Base-by-base conservation (phyloP, 2,797 vertebrate genomes). In the Rhyacichthys aspro region DNA sequence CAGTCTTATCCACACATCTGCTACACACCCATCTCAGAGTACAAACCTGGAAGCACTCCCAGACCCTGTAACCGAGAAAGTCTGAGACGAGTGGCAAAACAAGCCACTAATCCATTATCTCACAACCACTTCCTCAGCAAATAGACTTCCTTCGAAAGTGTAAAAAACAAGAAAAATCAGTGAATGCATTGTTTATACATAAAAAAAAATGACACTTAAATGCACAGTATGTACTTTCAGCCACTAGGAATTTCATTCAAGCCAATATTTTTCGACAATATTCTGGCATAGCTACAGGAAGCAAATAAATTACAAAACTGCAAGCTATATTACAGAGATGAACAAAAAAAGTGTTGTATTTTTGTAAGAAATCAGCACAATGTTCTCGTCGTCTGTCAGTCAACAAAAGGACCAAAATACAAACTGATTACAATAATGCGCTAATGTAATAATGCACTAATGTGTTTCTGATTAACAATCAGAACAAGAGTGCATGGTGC, bases 1-100 rank as follows among this genome's bases (percentile, higher is more conserved):
- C 67, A 55, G 68, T 56, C 48, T 67, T 81, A 82, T 83, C 78
- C 71, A 62, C 79, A 79, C 81, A 82, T 82, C 83, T 86, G 81
- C 67, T 47, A 61, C 55, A 82, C 78, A 82, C 69, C 73, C 65
- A 72, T 75, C 70, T 69, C 72, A 41, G 54, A 57, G 59, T 41
- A 70, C 61, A 73, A 69, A 75, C 50, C 78, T 88, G 87, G 82
- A 83, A 79, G 70, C 61, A 66, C 68, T 84, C 81, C 80, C 81
- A 80, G 76, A 70, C 17, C 52, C 44, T 54, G n/a, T 43, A 58
- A 59, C 43, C 14, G 52, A 59, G 59, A 57, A 15, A 52, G 59
- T 71, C 54, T 54, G 55, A 76, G 62, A 60, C 67, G 17, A 55
- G 46, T 19, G 47, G 44, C 61, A 74, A 80, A 81, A 76, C 44